A percentile compares a stretch with the other conserved stretches of the same genome.
Evolutionary conservation across 1,140 invertebrate species (phyloP).

Genomic region (Macrocentrus cingulum): DNA sequence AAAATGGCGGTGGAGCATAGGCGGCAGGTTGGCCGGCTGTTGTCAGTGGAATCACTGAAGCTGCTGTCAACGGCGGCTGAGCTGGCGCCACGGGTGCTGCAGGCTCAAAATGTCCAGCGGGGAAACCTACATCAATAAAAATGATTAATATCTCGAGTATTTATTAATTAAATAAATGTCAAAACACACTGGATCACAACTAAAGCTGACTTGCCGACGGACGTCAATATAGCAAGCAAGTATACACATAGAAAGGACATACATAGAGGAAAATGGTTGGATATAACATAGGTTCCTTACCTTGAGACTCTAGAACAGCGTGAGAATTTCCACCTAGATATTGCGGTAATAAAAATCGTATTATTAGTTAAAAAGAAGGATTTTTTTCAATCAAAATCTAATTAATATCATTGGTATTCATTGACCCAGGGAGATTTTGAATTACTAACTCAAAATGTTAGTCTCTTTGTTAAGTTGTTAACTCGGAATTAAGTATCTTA

Average conservation of each 20-base stretch:
- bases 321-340: slow-evolving; percentile 55
- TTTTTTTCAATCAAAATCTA: background rate
- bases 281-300: slow-evolving; percentile 39
- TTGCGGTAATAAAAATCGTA: slow-evolving; percentile 43
- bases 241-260: background rate
- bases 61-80: slow-evolving; percentile 44
- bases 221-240: background rate
- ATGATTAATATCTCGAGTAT: slow-evolving; percentile 16
- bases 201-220: background rate
- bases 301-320: slow-evolving; percentile 53
- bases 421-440: no score
- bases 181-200: background rate
- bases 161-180: background rate
- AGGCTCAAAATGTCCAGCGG: slow-evolving; percentile 50
- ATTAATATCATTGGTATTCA: no score
- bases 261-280: slow-evolving; percentile 17
- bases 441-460: no score
- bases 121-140: slow-evolving; percentile 48
- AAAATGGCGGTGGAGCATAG: slow-evolving; percentile 52
- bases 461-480: no score
- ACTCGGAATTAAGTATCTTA: background rate
- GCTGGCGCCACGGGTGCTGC: slow-evolving; percentile 42
- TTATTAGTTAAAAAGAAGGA: slow-evolving; percentile 29
- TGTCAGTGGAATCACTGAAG: slow-evolving; percentile 49
- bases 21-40: slow-evolving; percentile 51